Percentiles rank a stretch among this genome's conserved stretches.
phyloP scores from a whole-genome alignment of 92 coral and sea anemone genomes.

The Umimayanthus chanpuru region DNA sequence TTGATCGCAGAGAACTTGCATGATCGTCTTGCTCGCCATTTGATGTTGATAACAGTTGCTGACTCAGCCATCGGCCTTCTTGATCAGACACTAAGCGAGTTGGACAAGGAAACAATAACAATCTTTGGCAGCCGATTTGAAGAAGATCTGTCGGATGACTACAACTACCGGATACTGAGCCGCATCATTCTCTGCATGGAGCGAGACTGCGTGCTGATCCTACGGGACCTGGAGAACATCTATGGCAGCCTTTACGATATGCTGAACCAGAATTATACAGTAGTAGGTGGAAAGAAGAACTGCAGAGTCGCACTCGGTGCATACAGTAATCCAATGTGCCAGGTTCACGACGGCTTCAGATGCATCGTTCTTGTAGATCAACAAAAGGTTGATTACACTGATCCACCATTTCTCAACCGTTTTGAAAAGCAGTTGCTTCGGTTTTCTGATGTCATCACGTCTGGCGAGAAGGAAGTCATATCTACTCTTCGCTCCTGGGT shows the following conservation, averaged over 20 bases:
- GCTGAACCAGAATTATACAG: constrained; percentile 95
- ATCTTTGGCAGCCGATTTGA: constrained; percentile 95
- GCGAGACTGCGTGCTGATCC: constrained; percentile 83
- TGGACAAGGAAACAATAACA: constrained; percentile 91
- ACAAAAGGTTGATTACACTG: constrained; percentile 84
- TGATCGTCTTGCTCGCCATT: constrained; percentile 85
- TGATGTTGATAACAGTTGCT: constrained; percentile 94
- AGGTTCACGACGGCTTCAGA: constrained; percentile 95
- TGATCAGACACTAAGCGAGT: constrained; percentile 69
- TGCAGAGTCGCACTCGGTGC: constrained; percentile 98
- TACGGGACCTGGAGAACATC: constrained; percentile 91
- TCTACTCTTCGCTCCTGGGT: constrained; percentile 67
- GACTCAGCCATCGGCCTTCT: constrained; percentile 97
- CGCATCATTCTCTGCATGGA: constrained; percentile 99
- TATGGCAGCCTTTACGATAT: constrained; percentile 99
- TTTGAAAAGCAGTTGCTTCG: constrained; percentile 97
- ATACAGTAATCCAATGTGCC: constrained; percentile 98
- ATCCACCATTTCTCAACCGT: constrained; percentile 96
- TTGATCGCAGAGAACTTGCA: constrained; percentile 77
- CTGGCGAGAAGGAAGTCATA: constrained; percentile 60
- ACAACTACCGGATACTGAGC: constrained; percentile 90
- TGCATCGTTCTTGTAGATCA: constrained; percentile 94
- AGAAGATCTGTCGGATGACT: constrained; percentile 95
- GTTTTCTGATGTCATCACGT: constrained; percentile 80
- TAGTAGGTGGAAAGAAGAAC: constrained; percentile 93